A percentile compares a stretch with the other conserved stretches of the same genome.
Evolutionary conservation across 2,888 invertebrate species (phyloP).

Genomic region (Drosophila rellima): DNA sequence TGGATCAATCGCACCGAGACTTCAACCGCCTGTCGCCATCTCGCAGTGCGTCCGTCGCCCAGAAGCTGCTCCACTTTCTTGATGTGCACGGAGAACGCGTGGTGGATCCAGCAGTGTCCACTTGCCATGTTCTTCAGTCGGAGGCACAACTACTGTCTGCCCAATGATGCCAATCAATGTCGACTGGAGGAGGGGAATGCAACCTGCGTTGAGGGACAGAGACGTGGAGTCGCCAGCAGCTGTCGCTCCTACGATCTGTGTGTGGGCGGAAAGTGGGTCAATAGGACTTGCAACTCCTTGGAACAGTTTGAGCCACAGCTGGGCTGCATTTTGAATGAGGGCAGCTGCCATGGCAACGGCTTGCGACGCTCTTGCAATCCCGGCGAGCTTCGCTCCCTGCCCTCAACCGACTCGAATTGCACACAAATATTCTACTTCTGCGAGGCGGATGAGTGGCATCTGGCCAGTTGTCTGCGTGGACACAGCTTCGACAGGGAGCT

Average conservation of each 20-base stretch:
- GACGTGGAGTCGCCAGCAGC: constrained; percentile 40
- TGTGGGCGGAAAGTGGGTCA: constrained; percentile 31
- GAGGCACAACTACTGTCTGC: constrained; percentile 74
- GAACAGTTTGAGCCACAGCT: constrained; percentile 61
- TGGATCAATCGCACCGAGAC: constrained; percentile 11
- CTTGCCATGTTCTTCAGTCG: constrained; percentile 79
- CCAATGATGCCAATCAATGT: constrained; percentile 68
- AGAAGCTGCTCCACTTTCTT: constrained; percentile 74
- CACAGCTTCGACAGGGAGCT: constrained; percentile 56
- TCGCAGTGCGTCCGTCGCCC: constrained; percentile 62
- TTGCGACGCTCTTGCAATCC: constrained; percentile 66
- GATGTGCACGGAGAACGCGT: constrained; percentile 78
- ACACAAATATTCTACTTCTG: constrained; percentile 79
- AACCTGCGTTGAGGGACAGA: constrained; percentile 37
- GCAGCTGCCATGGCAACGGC: constrained; percentile 76
- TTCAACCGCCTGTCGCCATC: constrained; percentile 50
- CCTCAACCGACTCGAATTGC: constrained; percentile 56
- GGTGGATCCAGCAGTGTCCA: constrained; percentile 83
- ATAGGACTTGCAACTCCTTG: constrained; percentile 25
- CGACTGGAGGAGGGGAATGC: neutral
- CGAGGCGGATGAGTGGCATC: constrained; percentile 67
- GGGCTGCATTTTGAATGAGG: constrained; percentile 57
- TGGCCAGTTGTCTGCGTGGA: constrained; percentile 73
- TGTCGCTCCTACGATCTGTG: constrained; percentile 69
- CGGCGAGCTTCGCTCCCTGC: constrained; percentile 54